A percentile compares a stretch with the other conserved stretches of the same genome.
phyloP scores from a whole-genome alignment of 1,140 invertebrate genomes.

The Ridgeia piscesae region DNA sequence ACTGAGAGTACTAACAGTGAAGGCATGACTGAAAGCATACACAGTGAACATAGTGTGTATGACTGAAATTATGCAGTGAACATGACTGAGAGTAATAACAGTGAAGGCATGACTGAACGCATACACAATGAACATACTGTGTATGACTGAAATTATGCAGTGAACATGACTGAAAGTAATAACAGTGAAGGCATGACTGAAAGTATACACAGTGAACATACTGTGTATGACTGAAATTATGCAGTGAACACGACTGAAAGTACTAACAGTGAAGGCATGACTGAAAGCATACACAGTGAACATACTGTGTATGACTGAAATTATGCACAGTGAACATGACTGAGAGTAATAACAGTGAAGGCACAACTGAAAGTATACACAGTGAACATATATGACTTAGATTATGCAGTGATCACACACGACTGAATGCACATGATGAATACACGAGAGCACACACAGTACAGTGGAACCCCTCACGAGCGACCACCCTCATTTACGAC shows the following conservation, averaged over 20 bases:
- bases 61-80: background rate
- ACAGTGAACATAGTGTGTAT: background rate
- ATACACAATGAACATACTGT: no score
- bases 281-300: background rate
- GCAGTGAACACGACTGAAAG: background rate
- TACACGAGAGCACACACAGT: no score
- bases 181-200: background rate
- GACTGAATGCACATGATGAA: no score
- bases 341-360: no score
- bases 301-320: background rate
- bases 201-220: background rate
- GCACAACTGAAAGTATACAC: no score
- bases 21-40: background rate
- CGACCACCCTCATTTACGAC: no score
- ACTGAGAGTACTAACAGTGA: no score
- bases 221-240: background rate
- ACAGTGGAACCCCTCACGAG: no score
- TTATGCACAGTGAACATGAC: no score
- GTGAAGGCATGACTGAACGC: background rate
- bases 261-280: background rate
- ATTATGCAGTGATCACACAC: no score
- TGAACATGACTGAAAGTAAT: background rate
- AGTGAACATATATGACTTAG: no score
- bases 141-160: background rate
- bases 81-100: background rate